Base-by-base conservation (phyloP, 2,888 invertebrate species). In the Athrips mouffetella region DNA sequence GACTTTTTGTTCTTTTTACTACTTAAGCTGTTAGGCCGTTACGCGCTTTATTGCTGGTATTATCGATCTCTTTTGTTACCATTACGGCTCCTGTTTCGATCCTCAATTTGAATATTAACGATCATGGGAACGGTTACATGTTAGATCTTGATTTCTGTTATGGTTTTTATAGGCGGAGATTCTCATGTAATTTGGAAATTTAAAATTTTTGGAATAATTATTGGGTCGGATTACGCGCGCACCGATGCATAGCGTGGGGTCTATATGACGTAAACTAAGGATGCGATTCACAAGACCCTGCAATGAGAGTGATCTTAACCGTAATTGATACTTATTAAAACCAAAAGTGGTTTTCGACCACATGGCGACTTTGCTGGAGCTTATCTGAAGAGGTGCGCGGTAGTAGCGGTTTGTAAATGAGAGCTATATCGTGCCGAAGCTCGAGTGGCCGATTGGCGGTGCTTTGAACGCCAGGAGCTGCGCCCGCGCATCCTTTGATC, bases 1-100 rank as follows among this genome's bases (percentile, higher is more conserved):
- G 65, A 48, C 35, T 63, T 62, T 73, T 85, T 85, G 85, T 86
- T 82, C 82, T 80, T 76, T n/a, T 70, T 62, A 70, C 68, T 73
- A 75, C 74, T 80, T 78, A 73, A 85, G 83, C 87, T 83, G 87
- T 86, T 81, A 70, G 63, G 68, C 82, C 80, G 83, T 83, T 86
- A 74, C 64, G 57, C 69, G 3, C 72, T 77, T 73, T 79, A 79
- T 80, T 77, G 67, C 65, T 62, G 73, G 80, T 75, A 83, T 82
- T 84, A 85, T 87, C 76, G 83, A 82, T 83, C 70, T 73, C 66
- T 73, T n/a, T 85, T 87, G 85, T 83, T 67, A 63, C 67, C 67
- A 74, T 79, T 78, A 69, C 67, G 70, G 67, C 75, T 73, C 64
- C 74, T 64, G 70, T 69, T 71, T 63, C 65, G 55, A 59, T 63